These are phyloP conservation scores for Drosophila watanabei DNA, from an alignment of 1,140 invertebrate species.

Conservation along the genomic window DNA sequence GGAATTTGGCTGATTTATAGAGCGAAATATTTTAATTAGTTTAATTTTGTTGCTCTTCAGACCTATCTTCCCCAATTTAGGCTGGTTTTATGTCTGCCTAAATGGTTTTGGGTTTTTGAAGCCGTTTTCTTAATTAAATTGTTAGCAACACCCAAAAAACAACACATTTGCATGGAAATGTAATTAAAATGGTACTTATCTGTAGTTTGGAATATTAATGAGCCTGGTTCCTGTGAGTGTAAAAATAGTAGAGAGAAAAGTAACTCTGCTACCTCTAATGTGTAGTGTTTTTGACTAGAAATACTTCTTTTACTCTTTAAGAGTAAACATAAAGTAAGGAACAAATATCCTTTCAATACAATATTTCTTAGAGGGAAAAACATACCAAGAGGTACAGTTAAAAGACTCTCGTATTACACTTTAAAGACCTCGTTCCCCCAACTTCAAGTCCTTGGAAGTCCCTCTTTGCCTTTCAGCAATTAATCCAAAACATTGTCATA, in stretches of 20 bases:
- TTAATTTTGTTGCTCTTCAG: slow-evolving; percentile 9
- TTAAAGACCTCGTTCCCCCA: not conserved
- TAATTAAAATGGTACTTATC: slow-evolving; percentile 34
- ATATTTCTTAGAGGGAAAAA: not conserved
- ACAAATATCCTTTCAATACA: too few relatives aligned
- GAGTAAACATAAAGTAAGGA: not conserved
- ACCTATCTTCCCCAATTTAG: slow-evolving; percentile 5
- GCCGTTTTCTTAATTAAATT: slow-evolving; percentile 27
- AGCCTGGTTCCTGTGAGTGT: not conserved
- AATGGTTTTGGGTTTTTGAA: slow-evolving; percentile 17
- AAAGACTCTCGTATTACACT: not conserved
- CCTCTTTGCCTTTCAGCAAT: slow-evolving; percentile 2
- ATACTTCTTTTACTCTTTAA: not conserved
- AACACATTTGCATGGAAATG: slow-evolving; percentile 30
- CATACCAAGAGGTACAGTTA: too few relatives aligned
- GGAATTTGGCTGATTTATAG: slow-evolving; percentile 37
- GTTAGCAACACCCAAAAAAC: not conserved
- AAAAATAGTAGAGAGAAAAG: too few relatives aligned
- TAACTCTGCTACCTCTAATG: not conserved
- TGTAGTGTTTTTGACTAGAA: not conserved
- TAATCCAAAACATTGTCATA: slow-evolving; percentile 46
- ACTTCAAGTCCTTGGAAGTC: not conserved
- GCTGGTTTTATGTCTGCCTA: slow-evolving; percentile 5
- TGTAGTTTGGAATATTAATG: slow-evolving; percentile 12
- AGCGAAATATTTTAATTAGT: slow-evolving; percentile 48